Conservation (phyloP, 2,113 vertebrate species). For the Garra rufa region DNA sequence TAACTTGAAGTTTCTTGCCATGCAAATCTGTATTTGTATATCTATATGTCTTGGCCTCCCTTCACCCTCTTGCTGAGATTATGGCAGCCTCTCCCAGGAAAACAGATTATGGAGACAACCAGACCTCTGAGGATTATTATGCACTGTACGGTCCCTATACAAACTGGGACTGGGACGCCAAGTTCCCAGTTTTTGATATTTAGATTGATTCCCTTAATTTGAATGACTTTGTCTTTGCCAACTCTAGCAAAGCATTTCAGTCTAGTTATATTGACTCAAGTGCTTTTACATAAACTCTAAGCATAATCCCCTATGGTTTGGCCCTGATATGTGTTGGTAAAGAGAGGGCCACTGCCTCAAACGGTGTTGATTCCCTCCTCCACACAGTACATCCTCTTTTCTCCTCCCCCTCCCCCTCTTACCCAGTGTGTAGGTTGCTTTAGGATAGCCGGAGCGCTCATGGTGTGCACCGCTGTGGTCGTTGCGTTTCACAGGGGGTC, state of each 20-base stretch:
- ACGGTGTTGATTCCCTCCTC: conserved; percentile 17
- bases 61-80: conserved; percentile 49
- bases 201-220: conserved; percentile 4
- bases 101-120: conserved; percentile 68
- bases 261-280: background rate
- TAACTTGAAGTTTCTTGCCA: background rate
- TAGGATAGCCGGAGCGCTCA: conserved; percentile 65
- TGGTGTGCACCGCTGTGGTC: conserved; percentile 63
- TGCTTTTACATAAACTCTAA: conserved; percentile 13
- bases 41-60: conserved; percentile 3
- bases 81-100: conserved; percentile 60
- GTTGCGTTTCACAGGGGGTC: conserved; percentile 57
- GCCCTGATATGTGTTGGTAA: conserved; percentile 21
- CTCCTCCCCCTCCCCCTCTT: conserved; percentile 24
- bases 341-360: conserved; percentile 36
- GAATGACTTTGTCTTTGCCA: background rate
- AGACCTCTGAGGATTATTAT: conserved; percentile 67
- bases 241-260: background rate
- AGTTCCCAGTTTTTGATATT: background rate
- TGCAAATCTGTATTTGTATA: background rate
- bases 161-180: conserved; percentile 31
- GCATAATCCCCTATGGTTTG: conserved; percentile 9
- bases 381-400: conserved; percentile 47
- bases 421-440: conserved; percentile 25
- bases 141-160: conserved; percentile 63